These are phyloP conservation scores for Drosophila sordidula DNA, from an alignment of 2,888 invertebrate species.

Conservation along the genomic window DNA sequence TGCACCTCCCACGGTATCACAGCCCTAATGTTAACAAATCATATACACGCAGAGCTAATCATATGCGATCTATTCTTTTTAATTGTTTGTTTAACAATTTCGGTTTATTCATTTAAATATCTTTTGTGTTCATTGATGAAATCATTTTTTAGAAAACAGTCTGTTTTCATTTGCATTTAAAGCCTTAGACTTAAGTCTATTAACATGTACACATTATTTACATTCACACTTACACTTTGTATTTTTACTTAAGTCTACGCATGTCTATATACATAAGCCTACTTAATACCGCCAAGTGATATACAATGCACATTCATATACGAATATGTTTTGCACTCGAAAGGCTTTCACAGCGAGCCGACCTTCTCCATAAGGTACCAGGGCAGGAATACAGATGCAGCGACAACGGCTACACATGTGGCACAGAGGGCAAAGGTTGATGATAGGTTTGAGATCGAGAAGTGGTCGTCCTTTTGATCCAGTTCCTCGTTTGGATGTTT, in stretches of 20 bases:
- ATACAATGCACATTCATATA: slow-evolving; percentile 27
- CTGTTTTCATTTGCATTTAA: slow-evolving; percentile 36
- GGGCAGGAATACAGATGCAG: slow-evolving; percentile 83
- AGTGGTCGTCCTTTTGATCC: slow-evolving; percentile 64
- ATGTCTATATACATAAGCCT: slow-evolving; percentile 58
- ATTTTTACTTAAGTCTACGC: slow-evolving; percentile 45
- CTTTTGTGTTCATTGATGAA: slow-evolving; percentile 45
- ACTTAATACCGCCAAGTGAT: slow-evolving; percentile 69
- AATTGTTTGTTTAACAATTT: background rate
- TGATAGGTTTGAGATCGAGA: slow-evolving; percentile 76
- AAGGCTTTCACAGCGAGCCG: slow-evolving; percentile 48
- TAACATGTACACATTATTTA: slow-evolving; percentile 55
- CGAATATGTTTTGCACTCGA: background rate
- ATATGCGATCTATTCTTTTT: background rate
- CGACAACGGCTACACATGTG: slow-evolving; percentile 84
- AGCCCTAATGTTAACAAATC: background rate
- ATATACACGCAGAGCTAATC: background rate
- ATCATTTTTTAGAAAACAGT: slow-evolving; percentile 42
- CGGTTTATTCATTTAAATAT: slow-evolving; percentile 51
- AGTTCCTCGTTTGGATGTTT: slow-evolving; percentile 84
- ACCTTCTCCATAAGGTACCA: slow-evolving; percentile 84
- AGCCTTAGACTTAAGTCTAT: slow-evolving; percentile 31
- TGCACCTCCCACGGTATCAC: background rate
- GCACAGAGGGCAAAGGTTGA: slow-evolving; percentile 82
- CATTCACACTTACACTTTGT: slow-evolving; percentile 37